A percentile compares a stretch with the other conserved stretches of the same genome.
phyloP scores from a whole-genome alignment of 2,888 invertebrate genomes.

The Timandra comae region DNA sequence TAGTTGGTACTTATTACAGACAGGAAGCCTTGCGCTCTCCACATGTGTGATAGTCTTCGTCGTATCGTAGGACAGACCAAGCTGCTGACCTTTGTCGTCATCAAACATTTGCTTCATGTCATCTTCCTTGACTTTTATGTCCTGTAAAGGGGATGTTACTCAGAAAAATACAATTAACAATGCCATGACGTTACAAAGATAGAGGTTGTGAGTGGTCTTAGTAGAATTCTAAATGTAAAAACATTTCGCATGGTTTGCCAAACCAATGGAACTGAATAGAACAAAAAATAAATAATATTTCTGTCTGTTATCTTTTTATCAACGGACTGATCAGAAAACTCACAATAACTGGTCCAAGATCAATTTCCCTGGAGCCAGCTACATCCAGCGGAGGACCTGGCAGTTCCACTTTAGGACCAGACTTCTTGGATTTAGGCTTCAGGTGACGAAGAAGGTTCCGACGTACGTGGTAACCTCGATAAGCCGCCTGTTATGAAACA shows the following conservation, averaged over 20 bases:
- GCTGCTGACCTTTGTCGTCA: slow-evolving; percentile 25
- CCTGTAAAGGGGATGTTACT: slow-evolving; percentile 34
- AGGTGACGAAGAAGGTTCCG: slow-evolving; percentile 48
- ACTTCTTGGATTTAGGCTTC: slow-evolving; percentile 33
- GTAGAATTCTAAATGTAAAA: too few species aligned
- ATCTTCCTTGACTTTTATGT: slow-evolving; percentile 43
- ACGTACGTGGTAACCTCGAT: slow-evolving; percentile 58
- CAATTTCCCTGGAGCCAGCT: slow-evolving; percentile 52
- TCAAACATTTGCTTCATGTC: slow-evolving; percentile 43
- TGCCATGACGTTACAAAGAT: too few species aligned
- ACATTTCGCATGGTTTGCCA: too few species aligned
- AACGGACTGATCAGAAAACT: too few species aligned
- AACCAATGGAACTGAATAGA: too few species aligned
- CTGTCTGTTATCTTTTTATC: too few species aligned
- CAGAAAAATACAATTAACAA: too few species aligned
- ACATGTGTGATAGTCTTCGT: slow-evolving; percentile 45
- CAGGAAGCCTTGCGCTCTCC: too few species aligned
- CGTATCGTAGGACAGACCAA: slow-evolving; percentile 45
- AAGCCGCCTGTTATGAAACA: slow-evolving; percentile 49
- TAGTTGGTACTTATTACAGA: too few species aligned
- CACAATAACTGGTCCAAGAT: slow-evolving; percentile 55
- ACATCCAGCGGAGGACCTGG: slow-evolving; percentile 53
- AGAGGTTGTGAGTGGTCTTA: too few species aligned
- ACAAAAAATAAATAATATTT: too few species aligned
- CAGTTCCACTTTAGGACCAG: slow-evolving; percentile 40